phyloP scores from a whole-genome alignment of 2,888 invertebrate genomes.

The Troides oblongomaculatus region DNA sequence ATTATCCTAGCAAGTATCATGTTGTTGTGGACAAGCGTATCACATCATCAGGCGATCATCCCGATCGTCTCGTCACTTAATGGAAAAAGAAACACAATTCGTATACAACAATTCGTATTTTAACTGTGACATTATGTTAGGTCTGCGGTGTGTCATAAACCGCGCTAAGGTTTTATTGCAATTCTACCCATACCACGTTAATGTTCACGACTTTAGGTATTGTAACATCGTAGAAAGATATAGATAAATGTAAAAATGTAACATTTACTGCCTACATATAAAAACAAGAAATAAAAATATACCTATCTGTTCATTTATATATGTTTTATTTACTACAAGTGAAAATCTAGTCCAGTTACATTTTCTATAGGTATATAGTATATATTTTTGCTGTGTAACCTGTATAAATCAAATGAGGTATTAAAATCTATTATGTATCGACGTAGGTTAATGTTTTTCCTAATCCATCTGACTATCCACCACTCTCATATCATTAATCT shows the following conservation, averaged over 20 bases:
- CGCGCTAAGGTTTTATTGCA: conserved; percentile 58
- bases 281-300: conserved; percentile 14
- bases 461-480: too few relatives aligned
- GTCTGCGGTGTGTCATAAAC: conserved; percentile 50
- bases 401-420: too few relatives aligned
- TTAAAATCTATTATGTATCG: too few relatives aligned
- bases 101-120: conserved; percentile 11
- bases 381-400: neutral
- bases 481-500: too few relatives aligned
- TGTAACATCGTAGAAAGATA: conserved; percentile 13
- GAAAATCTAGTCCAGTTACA: neutral
- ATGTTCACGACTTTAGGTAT: conserved; percentile 52
- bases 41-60: too few relatives aligned
- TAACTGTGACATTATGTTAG: conserved; percentile 25
- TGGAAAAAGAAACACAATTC: too few relatives aligned
- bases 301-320: neutral
- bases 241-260: conserved; percentile 15
- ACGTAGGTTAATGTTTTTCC: too few relatives aligned
- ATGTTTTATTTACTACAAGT: neutral
- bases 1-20: too few relatives aligned
- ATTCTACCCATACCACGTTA: conserved; percentile 41
- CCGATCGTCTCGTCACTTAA: too few relatives aligned
- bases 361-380: neutral
- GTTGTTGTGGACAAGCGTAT: too few relatives aligned
- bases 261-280: conserved; percentile 3